Evolutionary conservation across 2,888 invertebrate species (phyloP), one percentile per base, ranked within the genome.

Genomic region (Watsonalla binaria): DNA sequence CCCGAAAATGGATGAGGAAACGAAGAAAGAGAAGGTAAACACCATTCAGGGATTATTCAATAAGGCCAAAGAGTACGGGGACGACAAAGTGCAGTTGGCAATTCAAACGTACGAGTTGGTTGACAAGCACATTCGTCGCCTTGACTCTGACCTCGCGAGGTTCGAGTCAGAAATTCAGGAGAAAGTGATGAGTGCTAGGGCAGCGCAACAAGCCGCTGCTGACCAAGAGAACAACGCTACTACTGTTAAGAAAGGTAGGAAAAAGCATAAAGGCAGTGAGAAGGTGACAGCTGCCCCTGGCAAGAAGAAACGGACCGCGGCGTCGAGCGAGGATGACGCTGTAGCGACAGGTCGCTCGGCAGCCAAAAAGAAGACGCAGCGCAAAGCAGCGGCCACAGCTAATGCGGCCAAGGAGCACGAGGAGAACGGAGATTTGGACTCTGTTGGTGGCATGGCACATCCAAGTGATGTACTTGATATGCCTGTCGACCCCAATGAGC

Each of bases 41-140:
- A 94, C 95, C 59, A 98, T 98, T 69, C 95, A 97, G 81, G 95
- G 95, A 58, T 89, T 97, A 54, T 99, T 98, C 76, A 96, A 96
- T 68, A 98, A 98, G 85, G 98, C 98, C 11, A 97, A 97, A 64
- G 98, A 98, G 78, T 98, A 97, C 79, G 98, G 98, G 2, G 99
- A 99, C 78, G 98, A 99, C 74, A 99, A 99, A 91, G 98, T 99
- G 39, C 97, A 98, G 79, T 92, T 99, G 57, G 98, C 99, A 1
- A 98, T 98, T 86, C 98, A 99, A 90, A 99, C 99, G 0, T 99
- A 99, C 78, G 99, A 99, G 90, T 91, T 99, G 84, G 98, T 99
- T 45, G 99, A 99, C 84, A 99, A 99, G 83, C 99, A 99, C 82
- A 99, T 99, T 65, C 92, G 99, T 70, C 94, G 98, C 68, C 91